Percentiles rank a stretch among this genome's conserved stretches.
These are phyloP conservation scores for Colaptes auratus DNA, from an alignment of 2,113 vertebrate species.

Conservation along the genomic window DNA sequence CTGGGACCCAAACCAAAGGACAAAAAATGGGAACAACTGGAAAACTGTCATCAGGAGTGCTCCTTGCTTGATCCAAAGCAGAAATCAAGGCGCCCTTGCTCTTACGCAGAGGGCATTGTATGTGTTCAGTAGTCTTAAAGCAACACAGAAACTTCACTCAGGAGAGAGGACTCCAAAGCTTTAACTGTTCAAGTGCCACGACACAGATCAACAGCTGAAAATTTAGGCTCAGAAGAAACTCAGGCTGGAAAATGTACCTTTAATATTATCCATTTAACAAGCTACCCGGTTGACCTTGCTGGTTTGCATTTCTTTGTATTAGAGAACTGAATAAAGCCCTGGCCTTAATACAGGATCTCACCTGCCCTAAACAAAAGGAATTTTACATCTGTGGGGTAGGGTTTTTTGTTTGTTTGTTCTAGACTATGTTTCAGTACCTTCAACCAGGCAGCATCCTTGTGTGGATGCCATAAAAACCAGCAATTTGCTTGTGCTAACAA, in stretches of 20 bases:
- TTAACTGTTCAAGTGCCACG: background rate
- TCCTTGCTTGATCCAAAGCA: background rate
- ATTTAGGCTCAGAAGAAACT: background rate
- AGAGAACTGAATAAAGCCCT: background rate
- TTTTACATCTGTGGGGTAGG: background rate
- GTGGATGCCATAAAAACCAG: background rate
- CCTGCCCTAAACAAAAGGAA: background rate
- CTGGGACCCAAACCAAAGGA: background rate
- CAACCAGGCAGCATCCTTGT: background rate
- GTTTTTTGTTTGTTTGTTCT: background rate
- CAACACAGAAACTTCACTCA: background rate
- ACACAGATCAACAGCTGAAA: background rate
- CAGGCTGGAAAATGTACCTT: background rate
- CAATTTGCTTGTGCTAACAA: background rate
- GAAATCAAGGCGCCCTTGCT: background rate
- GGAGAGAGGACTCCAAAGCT: background rate
- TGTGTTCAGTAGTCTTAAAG: background rate
- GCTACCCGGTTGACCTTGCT: background rate
- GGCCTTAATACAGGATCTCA: background rate
- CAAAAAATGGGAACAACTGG: background rate
- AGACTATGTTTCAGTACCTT: background rate
- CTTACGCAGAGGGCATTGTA: background rate
- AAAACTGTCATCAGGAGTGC: background rate
- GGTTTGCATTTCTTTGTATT: background rate
- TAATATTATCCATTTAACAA: background rate